phyloP scores from a whole-genome alignment of 2,797 vertebrate genomes.

The Enteromius mattozi region DNA sequence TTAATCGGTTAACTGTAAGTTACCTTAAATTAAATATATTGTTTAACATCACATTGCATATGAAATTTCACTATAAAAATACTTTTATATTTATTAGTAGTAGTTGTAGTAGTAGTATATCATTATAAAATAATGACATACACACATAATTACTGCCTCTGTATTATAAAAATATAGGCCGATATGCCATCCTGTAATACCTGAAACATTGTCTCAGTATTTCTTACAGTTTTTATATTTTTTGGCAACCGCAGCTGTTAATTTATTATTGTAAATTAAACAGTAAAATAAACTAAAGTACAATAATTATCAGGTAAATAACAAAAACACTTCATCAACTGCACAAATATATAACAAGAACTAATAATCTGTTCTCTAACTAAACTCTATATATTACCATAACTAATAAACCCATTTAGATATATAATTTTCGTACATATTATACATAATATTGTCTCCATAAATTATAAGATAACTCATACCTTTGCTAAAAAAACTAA shows the following conservation, averaged over 20 bases:
- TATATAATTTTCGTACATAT: too few species aligned
- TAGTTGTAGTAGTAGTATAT: not conserved
- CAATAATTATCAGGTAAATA: not conserved
- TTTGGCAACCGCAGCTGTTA: too few species aligned
- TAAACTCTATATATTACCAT: not conserved
- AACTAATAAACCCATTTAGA: not conserved
- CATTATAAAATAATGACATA: not conserved
- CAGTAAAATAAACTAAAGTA: not conserved
- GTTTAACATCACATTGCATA: not conserved
- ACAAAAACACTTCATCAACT: not conserved
- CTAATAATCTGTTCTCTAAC: not conserved
- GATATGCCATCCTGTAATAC: not conserved
- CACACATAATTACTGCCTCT: not conserved
- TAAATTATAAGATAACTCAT: not conserved
- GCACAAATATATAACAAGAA: not conserved
- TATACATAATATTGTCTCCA: not conserved
- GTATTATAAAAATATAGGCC: not conserved
- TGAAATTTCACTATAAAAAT: not conserved
- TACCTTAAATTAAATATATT: not conserved
- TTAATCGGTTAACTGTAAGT: not conserved
- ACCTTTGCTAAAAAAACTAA: not conserved
- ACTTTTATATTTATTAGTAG: too few species aligned
- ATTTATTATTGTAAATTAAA: not conserved
- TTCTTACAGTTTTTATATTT: not conserved
- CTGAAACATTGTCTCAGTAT: not conserved